Conservation (phyloP, 2,888 invertebrate genomes). For the Bellardia bayeri region DNA sequence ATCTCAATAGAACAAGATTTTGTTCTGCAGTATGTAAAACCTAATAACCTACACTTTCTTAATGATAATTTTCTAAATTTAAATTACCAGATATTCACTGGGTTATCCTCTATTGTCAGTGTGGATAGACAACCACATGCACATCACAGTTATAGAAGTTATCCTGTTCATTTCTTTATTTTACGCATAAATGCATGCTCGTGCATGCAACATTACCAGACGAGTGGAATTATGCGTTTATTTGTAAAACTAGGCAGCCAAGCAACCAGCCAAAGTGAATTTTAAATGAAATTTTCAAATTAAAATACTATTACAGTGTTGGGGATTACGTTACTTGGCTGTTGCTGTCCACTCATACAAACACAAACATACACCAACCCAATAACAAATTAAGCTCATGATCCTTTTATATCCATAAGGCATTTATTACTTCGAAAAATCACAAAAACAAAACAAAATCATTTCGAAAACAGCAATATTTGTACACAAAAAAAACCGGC, state of each 20-base stretch:
- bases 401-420: constrained; percentile 23
- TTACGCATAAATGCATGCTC: constrained; percentile 60
- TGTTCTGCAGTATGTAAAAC: too few relatives aligned
- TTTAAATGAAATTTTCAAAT: constrained; percentile 70
- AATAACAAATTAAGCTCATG: background rate
- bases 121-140: background rate
- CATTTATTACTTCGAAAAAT: constrained; percentile 57
- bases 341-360: background rate
- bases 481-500: background rate
- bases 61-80: too few relatives aligned
- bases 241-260: constrained; percentile 49
- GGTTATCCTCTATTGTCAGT: background rate
- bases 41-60: too few relatives aligned
- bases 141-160: background rate
- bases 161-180: constrained; percentile 2
- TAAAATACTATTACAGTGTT: constrained; percentile 59
- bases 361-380: background rate
- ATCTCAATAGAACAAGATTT: too few relatives aligned
- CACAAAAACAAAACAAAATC: constrained; percentile 8
- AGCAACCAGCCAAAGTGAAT: constrained; percentile 65
- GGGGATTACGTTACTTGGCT: constrained; percentile 34
- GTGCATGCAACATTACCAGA: constrained; percentile 55
- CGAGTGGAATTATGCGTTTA: constrained; percentile 58
- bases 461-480: background rate
- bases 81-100: background rate